phyloP scores from a whole-genome alignment of 30 jellyfish, hydroid and myxozoan genomes.

The Chrysaora quinquecirrha region DNA sequence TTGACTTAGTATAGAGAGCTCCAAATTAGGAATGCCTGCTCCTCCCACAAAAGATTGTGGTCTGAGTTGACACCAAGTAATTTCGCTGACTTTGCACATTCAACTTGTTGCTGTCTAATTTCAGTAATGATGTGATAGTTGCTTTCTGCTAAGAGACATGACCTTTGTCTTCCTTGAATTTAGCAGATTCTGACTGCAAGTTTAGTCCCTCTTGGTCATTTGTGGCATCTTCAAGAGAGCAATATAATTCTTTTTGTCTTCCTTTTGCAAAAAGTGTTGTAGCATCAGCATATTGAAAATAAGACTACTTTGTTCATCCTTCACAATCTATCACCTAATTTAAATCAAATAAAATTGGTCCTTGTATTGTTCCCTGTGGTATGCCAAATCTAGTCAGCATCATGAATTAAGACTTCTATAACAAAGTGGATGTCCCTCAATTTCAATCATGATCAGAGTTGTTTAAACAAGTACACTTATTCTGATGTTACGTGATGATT shows the following conservation, averaged over 20 bases:
- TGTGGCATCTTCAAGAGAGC: background rate
- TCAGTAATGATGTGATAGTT: background rate
- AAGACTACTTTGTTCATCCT: background rate
- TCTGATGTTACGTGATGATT: too few species aligned
- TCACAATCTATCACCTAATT: background rate
- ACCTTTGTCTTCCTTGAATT: background rate
- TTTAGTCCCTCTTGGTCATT: background rate
- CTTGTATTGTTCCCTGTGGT: background rate
- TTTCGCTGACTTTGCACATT: background rate
- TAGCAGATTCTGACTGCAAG: background rate
- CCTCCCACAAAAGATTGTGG: background rate
- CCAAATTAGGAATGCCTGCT: slow-evolving; percentile 25
- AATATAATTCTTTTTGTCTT: background rate
- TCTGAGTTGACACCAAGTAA: background rate
- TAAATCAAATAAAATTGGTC: background rate
- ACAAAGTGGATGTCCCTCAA: too few species aligned
- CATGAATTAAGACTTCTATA: too few species aligned
- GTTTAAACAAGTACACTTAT: too few species aligned
- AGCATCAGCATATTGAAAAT: background rate
- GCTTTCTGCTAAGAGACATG: background rate
- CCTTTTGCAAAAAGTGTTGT: background rate
- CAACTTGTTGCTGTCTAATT: background rate
- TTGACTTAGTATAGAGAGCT: slow-evolving; percentile 25
- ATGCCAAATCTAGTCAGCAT: background rate
- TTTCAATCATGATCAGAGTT: too few species aligned